Base-by-base conservation (phyloP, 2,797 vertebrate genomes). In the Poeciliopsis gracilis region DNA sequence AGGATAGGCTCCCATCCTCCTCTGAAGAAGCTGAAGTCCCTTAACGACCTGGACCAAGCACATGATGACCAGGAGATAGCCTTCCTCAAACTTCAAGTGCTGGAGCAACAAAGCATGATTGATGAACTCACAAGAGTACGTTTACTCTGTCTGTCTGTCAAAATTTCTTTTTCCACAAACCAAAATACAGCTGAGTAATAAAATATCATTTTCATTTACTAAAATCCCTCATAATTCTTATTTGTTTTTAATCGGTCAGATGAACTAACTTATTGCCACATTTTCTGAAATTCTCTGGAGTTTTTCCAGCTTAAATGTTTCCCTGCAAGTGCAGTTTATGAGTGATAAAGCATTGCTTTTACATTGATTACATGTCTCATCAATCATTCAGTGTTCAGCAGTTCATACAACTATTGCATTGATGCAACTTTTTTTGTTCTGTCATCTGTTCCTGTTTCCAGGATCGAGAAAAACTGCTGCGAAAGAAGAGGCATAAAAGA, bases 61-160 rank as follows among this genome's bases (percentile, higher is more conserved):
- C 97, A 97, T 0, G 98, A 99, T 87, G 98, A 99, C 77, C 98
- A 99, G 94, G 98, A 99, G 94, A 96, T 97, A 7, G 98, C 98
- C 77, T 99, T 99, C 91, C 95, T 99, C 81, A 99, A 99, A 88
- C 97, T 99, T 89, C 98, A 99, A 89, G 98, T 99, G 86, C 95
- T 99, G 83, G 98, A 99, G 80, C 98, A 99, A 43, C 98, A 99
- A 93, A 98, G 96, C 91, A 98, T 99, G 88, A 99, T 99, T 43
- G 98, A 99, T 76, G 98, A 99, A n/a, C 95, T 99, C 84, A 98
- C 98, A 36, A 96, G 98, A 95, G 98, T 99, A 94, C 25, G 96
- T 91, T 43, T 66, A 9, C 12, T 53, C 25, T 16, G 57, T 61
- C 13, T 59, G 55, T 59, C 57, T 13, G 57, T 30, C 28, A 11